Conservation (phyloP, 2,888 invertebrate genomes). For the Pilophorus perplexus region DNA sequence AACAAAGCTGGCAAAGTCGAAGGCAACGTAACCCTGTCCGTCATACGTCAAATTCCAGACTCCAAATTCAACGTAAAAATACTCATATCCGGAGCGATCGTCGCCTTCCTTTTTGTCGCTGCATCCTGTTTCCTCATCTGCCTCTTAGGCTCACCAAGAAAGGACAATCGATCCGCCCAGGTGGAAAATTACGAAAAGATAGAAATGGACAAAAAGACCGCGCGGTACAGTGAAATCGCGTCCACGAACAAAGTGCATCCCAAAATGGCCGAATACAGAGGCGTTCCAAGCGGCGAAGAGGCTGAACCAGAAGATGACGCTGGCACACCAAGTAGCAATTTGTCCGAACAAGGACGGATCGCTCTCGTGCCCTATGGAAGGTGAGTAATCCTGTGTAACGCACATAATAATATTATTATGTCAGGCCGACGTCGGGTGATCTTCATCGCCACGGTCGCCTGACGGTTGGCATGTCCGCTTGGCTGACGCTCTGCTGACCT, state of each 20-base stretch:
- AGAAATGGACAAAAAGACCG: constrained; percentile 63
- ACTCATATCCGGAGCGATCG: constrained; percentile 66
- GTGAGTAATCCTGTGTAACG: not conserved
- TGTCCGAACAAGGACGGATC: constrained; percentile 20
- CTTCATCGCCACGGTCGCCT: no score
- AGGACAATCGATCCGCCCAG: constrained; percentile 35
- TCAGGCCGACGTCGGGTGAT: no score
- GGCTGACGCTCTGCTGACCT: no score
- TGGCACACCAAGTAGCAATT: constrained; percentile 16
- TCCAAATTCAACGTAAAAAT: constrained; percentile 58
- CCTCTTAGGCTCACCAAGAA: constrained; percentile 42
- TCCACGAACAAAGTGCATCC: constrained; percentile 41
- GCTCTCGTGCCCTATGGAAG: constrained; percentile 9
- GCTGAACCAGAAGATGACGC: constrained; percentile 38
- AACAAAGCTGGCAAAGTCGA: constrained; percentile 76
- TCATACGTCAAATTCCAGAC: constrained; percentile 50
- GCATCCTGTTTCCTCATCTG: constrained; percentile 65
- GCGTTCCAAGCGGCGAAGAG: constrained; percentile 46
- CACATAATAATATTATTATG: no score
- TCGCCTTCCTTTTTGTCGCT: constrained; percentile 62
- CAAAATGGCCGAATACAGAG: constrained; percentile 45
- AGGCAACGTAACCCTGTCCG: constrained; percentile 68
- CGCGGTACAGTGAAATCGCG: constrained; percentile 29
- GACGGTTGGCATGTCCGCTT: no score
- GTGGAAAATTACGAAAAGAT: constrained; percentile 75